phyloP scores from a whole-genome alignment of 2,888 invertebrate genomes.

The Lycocerus yunnanus region DNA sequence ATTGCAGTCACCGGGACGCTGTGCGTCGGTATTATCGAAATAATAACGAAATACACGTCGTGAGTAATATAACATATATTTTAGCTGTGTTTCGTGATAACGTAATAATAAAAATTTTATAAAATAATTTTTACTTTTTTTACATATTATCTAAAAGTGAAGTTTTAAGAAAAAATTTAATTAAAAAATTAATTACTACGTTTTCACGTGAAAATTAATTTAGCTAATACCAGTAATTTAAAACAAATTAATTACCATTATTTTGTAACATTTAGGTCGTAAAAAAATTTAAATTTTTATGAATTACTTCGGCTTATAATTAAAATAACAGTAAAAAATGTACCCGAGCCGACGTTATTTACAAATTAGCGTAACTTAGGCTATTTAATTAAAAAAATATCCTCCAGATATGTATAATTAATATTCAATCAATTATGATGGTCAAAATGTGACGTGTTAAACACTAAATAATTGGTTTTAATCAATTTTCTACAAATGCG shows the following conservation, averaged over 20 bases:
- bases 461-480: background rate
- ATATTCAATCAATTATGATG: background rate
- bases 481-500: background rate
- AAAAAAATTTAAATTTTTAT: background rate
- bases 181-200: background rate
- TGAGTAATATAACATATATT: background rate
- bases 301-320: background rate
- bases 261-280: background rate
- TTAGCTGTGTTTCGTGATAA: background rate
- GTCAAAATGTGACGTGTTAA: background rate
- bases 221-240: background rate
- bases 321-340: background rate
- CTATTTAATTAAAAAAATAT: background rate
- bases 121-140: background rate
- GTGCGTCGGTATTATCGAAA: slow-evolving; percentile 30
- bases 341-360: no score
- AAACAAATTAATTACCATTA: background rate
- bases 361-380: background rate
- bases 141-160: background rate
- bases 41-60: slow-evolving; percentile 5
- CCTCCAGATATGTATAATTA: no score
- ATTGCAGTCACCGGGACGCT: slow-evolving; percentile 36
- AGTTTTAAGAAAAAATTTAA: background rate
- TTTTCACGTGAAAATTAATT: background rate
- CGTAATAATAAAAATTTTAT: background rate